A percentile compares a stretch with the other conserved stretches of the same genome.
Evolutionary conservation across 1,140 invertebrate genomes (phyloP).

Genomic region (Mamestra configurata): DNA sequence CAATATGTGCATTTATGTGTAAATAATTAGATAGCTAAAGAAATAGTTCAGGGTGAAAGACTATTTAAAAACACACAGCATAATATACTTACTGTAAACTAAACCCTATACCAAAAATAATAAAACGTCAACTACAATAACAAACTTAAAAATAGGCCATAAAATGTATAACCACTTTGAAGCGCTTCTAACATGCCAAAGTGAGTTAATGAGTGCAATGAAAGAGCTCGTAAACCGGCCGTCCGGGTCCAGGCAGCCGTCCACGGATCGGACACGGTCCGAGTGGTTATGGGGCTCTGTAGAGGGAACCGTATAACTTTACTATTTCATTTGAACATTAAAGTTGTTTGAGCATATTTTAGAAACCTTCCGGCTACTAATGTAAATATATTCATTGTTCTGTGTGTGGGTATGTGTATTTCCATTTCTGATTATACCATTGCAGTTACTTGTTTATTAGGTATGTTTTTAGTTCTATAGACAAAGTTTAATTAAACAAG

Average conservation of each 20-base stretch:
- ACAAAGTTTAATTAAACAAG: too few relatives aligned
- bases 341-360: slow-evolving; percentile 22
- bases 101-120: background rate
- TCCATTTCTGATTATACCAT: too few relatives aligned
- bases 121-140: background rate
- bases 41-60: too few relatives aligned
- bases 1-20: too few relatives aligned
- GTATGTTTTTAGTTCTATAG: too few relatives aligned
- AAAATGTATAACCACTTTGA: background rate
- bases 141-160: background rate
- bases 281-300: background rate
- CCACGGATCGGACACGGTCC: background rate
- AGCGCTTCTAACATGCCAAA: slow-evolving; percentile 7
- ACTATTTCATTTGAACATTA: slow-evolving; percentile 31
- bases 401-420: background rate
- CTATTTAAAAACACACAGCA: too few relatives aligned
- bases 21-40: too few relatives aligned
- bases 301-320: slow-evolving; percentile 5
- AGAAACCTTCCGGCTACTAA: background rate
- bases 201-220: slow-evolving; percentile 20
- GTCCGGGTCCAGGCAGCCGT: background rate
- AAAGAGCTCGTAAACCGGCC: slow-evolving; percentile 33
- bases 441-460: too few relatives aligned
- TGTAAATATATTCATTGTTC: background rate
- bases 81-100: too few relatives aligned